Evolutionary conservation across 2,797 vertebrate species (phyloP), one percentile per base, ranked within the genome.

Genomic region (Notamacropus eugenii): DNA sequence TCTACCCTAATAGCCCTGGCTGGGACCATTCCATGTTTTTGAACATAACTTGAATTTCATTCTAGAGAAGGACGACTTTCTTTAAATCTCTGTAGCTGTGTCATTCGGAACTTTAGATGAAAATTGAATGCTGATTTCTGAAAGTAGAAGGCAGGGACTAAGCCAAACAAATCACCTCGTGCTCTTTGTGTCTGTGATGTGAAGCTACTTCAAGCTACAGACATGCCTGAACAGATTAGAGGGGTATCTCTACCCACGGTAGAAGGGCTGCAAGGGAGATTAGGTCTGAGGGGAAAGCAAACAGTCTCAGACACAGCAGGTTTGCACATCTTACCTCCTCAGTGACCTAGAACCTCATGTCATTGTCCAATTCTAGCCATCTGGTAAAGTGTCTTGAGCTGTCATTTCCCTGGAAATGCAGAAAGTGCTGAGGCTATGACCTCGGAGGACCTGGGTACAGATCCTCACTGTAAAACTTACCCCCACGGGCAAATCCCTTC

Each of bases 271-370:
- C 93, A 82, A 96, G 59, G 54, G 57, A 94, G 94, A 52, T 91
- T 94, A 67, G 93, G 50, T 93, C 92, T 92, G 92, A 92, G 92
- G 92, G 90, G 94, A 97, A 97, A 96, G 62, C 96, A 96, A 92
- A 94, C 95, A 91, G 94, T 95, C 97, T 97, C 96, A 92, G 93
- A 93, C 92, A 90, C 91, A 96, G 93, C 90, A 96, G 74, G 92
- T 55, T 91, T 96, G 54, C 97, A 96, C 95, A 96, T 97, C 93
- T 95, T 96, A 97, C 96, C 97, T 96, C 97, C 96, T 95, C 52
- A 55, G 92, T 91, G 46, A 90, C 67, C 40, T 91, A 52, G 94
- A 90, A 57, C 95, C 56, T 91, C 95, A 52, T 92, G 90, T 97
- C 91, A 62, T 93, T 96, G 96, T 96, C 96, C 90, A 93, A 90